A percentile compares a stretch with the other conserved stretches of the same genome.
phyloP scores from a whole-genome alignment of 2,113 vertebrate genomes.

The Hyla sarda region DNA sequence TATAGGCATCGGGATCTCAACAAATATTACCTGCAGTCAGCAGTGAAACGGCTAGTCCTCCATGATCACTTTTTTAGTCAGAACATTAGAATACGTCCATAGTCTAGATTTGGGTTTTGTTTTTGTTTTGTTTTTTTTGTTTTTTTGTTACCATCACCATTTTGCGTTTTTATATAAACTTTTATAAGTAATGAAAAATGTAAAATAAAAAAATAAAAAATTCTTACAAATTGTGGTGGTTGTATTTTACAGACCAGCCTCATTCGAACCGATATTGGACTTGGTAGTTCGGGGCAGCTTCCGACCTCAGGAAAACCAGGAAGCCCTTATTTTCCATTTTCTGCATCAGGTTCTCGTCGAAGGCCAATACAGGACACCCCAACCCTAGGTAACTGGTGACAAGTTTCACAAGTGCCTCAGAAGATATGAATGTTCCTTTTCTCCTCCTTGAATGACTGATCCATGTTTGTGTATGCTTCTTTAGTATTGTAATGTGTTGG shows the following conservation, averaged over 20 bases:
- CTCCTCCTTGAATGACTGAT: background rate
- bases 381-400: slow-evolving; percentile 79
- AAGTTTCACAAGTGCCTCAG: background rate
- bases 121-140: background rate
- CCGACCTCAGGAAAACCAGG: slow-evolving; percentile 86
- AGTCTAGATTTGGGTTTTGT: too few species aligned
- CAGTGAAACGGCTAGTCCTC: background rate
- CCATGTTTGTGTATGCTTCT: background rate
- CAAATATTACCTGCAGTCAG: too few species aligned
- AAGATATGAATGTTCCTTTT: background rate
- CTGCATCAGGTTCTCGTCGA: slow-evolving; percentile 86
- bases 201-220: too few species aligned
- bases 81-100: too few species aligned
- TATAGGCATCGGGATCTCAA: background rate
- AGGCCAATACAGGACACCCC: slow-evolving; percentile 86
- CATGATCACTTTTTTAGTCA: background rate
- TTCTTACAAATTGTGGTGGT: background rate
- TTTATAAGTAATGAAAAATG: too few species aligned
- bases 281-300: slow-evolving; percentile 84
- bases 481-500: background rate
- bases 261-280: slow-evolving; percentile 81
- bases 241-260: slow-evolving; percentile 80
- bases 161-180: background rate
- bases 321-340: slow-evolving; percentile 86
- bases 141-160: background rate